phyloP scores from a whole-genome alignment of 2,797 vertebrate species.

The Agapornis canus region DNA sequence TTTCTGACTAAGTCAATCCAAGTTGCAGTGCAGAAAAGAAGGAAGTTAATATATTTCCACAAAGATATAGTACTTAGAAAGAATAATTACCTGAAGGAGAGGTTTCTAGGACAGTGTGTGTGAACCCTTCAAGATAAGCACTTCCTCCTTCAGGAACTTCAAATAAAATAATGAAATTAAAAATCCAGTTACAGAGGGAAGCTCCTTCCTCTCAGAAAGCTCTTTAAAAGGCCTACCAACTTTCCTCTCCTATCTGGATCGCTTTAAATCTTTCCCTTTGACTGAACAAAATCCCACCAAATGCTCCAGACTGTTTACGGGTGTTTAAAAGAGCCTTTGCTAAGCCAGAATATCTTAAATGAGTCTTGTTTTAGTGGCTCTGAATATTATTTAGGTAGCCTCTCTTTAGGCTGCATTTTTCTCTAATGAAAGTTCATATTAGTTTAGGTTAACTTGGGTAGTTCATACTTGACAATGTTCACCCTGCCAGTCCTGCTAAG shows the following conservation, averaged over 20 bases:
- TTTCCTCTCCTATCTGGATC: background rate
- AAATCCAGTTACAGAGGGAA: background rate
- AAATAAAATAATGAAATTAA: background rate
- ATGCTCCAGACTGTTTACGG: fast-evolving
- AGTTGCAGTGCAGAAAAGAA: background rate
- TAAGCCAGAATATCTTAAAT: background rate
- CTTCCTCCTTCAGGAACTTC: background rate
- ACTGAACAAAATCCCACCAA: background rate
- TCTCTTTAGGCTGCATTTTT: background rate
- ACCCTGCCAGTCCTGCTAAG: background rate
- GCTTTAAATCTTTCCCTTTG: slow-evolving; percentile 12
- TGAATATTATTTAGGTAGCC: background rate
- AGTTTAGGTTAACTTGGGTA: background rate
- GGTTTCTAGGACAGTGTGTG: background rate
- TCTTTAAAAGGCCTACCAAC: background rate
- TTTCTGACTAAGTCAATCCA: background rate
- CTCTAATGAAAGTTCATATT: background rate
- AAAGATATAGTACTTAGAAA: background rate
- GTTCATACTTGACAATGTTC: background rate
- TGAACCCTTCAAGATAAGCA: slow-evolving; percentile 17
- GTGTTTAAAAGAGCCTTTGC: background rate
- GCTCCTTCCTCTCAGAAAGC: background rate
- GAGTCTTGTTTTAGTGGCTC: background rate
- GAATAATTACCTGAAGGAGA: background rate
- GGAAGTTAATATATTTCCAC: background rate